A percentile compares a stretch with the other conserved stretches of the same genome.
Conservation (phyloP, 2,888 invertebrate species). For the Carcina quercana region DNA sequence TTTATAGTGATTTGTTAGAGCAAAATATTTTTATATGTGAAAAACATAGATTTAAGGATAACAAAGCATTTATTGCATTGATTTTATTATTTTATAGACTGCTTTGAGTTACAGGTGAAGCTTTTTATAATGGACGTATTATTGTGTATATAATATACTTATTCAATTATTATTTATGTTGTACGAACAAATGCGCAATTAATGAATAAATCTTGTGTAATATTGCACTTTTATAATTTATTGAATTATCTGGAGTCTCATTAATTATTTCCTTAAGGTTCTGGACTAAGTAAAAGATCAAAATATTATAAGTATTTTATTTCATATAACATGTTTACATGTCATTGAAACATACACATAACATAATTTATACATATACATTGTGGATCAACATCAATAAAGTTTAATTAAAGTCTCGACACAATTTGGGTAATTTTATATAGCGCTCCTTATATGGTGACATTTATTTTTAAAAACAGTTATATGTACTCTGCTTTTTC, state of each 20-base stretch:
- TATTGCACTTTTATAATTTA: constrained; percentile 69
- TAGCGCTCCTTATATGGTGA: no score
- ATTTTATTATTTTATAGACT: constrained; percentile 50
- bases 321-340: constrained; percentile 45
- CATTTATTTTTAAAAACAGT: no score
- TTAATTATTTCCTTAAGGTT: constrained; percentile 10
- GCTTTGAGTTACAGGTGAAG: constrained; percentile 63
- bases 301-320: constrained; percentile 24
- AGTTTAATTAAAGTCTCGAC: no score
- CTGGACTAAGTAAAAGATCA: constrained; percentile 14
- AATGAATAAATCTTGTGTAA: constrained; percentile 62
- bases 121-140: constrained; percentile 55
- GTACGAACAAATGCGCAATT: constrained; percentile 58
- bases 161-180: constrained; percentile 44
- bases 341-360: constrained; percentile 32
- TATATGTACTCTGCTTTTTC: no score
- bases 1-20: constrained; percentile 58
- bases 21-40: constrained; percentile 69
- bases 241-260: constrained; percentile 42
- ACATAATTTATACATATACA: constrained; percentile 24
- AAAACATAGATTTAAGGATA: constrained; percentile 49
- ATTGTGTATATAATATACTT: constrained; percentile 57
- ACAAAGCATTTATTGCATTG: constrained; percentile 52
- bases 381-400: constrained; percentile 40
- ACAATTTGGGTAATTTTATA: no score